Percentiles rank a stretch among this genome's conserved stretches.
Conservation (phyloP, 2,113 vertebrate species). For the Junco hyemalis region DNA sequence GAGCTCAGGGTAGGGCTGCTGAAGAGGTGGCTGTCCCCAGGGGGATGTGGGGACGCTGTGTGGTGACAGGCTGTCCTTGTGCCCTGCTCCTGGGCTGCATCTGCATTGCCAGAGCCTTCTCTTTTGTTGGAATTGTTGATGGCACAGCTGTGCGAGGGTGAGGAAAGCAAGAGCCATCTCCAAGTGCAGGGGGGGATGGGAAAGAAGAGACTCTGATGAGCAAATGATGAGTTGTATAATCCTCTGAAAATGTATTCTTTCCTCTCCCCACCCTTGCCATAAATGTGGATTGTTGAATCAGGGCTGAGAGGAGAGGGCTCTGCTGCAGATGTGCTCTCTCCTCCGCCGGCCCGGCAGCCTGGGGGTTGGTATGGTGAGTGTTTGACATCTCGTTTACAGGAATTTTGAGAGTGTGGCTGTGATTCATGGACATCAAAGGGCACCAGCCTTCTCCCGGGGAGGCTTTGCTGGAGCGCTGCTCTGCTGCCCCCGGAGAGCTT, state of each 20-base stretch:
- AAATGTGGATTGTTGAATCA: slow-evolving; percentile 63
- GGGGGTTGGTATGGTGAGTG: slow-evolving; percentile 64
- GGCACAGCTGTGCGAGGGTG: not conserved
- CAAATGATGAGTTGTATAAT: slow-evolving; percentile 65
- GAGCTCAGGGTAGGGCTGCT: not conserved
- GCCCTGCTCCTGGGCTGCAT: not conserved
- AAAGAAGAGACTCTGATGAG: slow-evolving; percentile 34
- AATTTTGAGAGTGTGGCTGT: slow-evolving; percentile 63
- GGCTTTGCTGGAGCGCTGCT: slow-evolving; percentile 39
- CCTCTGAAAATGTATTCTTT: slow-evolving; percentile 69
- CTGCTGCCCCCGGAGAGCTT: slow-evolving; percentile 6
- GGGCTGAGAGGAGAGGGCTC: slow-evolving; percentile 63
- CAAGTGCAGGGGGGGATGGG: not conserved
- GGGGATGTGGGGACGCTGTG: not conserved
- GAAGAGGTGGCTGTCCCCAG: not conserved
- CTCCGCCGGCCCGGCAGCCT: slow-evolving; percentile 42
- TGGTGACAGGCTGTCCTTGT: not conserved
- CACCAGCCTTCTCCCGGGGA: slow-evolving; percentile 42
- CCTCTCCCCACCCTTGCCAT: slow-evolving; percentile 63
- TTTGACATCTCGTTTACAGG: slow-evolving; percentile 72
- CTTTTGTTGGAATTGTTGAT: not conserved
- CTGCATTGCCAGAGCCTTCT: not conserved
- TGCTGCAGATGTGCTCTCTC: slow-evolving; percentile 47
- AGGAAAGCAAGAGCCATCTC: not conserved
- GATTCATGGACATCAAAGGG: slow-evolving; percentile 71